These are phyloP conservation scores for Bos indicus DNA, from an alignment of 2,113 vertebrate genomes.

Conservation along the genomic window DNA sequence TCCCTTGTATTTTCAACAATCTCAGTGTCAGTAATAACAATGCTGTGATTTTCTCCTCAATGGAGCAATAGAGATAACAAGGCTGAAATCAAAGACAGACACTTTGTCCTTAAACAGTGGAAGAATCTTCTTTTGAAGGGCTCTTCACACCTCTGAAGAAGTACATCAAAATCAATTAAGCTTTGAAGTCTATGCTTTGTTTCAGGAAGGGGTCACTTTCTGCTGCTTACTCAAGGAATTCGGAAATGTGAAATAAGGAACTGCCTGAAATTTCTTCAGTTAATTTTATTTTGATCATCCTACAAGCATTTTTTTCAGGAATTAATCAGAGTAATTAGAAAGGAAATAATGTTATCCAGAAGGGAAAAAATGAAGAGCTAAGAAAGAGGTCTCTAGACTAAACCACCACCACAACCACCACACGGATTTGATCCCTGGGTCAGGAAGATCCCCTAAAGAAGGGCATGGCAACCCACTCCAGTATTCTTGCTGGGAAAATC, in stretches of 20 bases:
- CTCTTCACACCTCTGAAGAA: neutral
- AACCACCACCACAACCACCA: neutral
- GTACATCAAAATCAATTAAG: constrained; percentile 23
- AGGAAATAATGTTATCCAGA: neutral
- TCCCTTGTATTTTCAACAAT: neutral
- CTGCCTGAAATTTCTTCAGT: constrained; percentile 1
- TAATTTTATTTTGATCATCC: neutral
- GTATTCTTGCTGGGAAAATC: neutral
- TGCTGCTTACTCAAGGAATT: neutral
- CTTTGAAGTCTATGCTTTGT: neutral
- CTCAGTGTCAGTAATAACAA: neutral
- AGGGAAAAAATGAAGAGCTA: neutral
- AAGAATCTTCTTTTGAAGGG: neutral
- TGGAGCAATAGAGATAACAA: neutral
- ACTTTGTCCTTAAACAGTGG: neutral
- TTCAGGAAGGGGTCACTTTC: neutral
- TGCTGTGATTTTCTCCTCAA: neutral
- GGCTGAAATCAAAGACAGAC: neutral
- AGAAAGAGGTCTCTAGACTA: neutral
- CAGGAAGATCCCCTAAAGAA: neutral
- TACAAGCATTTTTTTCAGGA: neutral
- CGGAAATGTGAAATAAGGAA: constrained; percentile 7
- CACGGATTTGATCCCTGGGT: neutral
- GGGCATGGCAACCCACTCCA: neutral
- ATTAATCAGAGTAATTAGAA: neutral